A percentile compares a stretch with the other conserved stretches of the same genome.
These are phyloP conservation scores for Alfaro cultratus DNA, from an alignment of 2,797 vertebrate species.

Conservation along the genomic window DNA sequence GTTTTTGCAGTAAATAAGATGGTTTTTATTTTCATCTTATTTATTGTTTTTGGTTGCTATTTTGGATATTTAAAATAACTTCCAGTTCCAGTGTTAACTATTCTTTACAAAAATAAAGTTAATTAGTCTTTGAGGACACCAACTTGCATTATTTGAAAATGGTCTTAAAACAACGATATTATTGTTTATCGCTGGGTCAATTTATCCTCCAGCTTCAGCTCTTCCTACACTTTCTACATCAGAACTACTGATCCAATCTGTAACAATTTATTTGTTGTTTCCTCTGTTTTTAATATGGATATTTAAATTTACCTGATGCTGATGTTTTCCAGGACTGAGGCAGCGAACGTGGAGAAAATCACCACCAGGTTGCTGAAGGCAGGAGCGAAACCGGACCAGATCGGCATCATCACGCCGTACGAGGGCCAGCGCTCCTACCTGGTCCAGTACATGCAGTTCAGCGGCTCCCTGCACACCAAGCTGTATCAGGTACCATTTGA, in stretches of 20 bases:
- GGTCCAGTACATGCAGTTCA: slow-evolving; percentile 99
- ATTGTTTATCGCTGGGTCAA: neutral
- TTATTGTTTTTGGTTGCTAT: no score
- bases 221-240: neutral
- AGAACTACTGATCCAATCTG: neutral
- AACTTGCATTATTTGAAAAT: no score
- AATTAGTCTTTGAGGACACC: no score
- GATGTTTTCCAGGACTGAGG: slow-evolving; percentile 88
- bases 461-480: slow-evolving; percentile 97
- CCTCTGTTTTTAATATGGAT: neutral
- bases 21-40: no score
- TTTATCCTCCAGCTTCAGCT: neutral
- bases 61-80: no score
- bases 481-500: slow-evolving; percentile 91
- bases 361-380: slow-evolving; percentile 96
- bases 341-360: slow-evolving; percentile 98
- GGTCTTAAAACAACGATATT: no score
- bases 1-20: no score
- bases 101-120: no score
- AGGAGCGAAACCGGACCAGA: slow-evolving; percentile 97
- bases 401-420: slow-evolving; percentile 97
- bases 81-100: no score
- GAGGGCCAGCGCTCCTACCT: slow-evolving; percentile 98
- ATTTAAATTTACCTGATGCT: neutral
- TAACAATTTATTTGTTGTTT: neutral